phyloP scores from a whole-genome alignment of 2,797 vertebrate species.

The Tamandua tetradactyla region DNA sequence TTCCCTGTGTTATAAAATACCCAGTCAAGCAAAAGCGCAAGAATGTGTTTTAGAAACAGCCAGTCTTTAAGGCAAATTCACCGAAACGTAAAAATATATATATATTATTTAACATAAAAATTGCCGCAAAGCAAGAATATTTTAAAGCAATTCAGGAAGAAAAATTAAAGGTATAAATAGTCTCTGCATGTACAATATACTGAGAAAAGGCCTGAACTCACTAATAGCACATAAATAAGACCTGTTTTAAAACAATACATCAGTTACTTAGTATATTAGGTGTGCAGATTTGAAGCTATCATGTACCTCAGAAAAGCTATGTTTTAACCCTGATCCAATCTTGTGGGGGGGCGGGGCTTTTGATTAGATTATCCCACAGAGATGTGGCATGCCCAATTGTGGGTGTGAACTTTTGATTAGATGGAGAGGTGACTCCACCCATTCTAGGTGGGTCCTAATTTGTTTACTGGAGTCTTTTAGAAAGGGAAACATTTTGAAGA shows the following conservation, averaged over 20 bases:
- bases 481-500: too few relatives aligned
- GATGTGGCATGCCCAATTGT: too few relatives aligned
- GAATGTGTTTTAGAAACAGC: background rate
- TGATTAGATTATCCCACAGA: too few relatives aligned
- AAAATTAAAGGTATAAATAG: background rate
- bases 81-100: background rate
- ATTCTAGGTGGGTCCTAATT: too few relatives aligned
- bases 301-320: too few relatives aligned
- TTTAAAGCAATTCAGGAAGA: background rate
- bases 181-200: background rate
- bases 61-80: background rate
- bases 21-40: background rate
- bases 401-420: too few relatives aligned
- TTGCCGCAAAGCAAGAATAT: background rate
- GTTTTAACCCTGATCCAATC: too few relatives aligned
- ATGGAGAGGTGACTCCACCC: too few relatives aligned
- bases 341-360: too few relatives aligned
- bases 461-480: too few relatives aligned
- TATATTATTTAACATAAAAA: background rate
- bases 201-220: background rate
- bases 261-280: background rate
- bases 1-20: background rate
- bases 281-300: too few relatives aligned
- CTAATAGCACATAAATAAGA: background rate
- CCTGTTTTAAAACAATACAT: background rate